Conservation (phyloP, 2,113 vertebrate species). For the Silurus glanis region DNA sequence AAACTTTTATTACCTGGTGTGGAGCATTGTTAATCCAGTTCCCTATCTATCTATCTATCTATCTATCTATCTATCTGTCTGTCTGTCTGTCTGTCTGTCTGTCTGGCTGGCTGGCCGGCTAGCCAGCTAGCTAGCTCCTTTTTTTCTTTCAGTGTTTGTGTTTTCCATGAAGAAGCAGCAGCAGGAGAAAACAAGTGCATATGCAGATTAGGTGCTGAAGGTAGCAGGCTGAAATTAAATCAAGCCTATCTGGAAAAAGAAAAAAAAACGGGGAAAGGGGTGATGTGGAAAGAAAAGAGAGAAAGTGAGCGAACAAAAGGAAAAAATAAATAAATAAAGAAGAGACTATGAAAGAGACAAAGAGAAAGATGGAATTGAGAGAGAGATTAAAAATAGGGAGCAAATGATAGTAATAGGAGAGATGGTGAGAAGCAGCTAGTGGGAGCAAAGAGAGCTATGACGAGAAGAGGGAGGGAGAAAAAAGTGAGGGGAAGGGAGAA, state of each 20-base stretch:
- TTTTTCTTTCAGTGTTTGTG: background rate
- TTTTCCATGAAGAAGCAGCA: constrained; percentile 17
- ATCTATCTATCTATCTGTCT: background rate
- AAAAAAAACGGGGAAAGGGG: constrained; percentile 10
- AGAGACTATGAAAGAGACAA: constrained; percentile 7
- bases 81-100: background rate
- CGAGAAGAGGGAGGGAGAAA: background rate
- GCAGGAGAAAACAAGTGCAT: constrained; percentile 9
- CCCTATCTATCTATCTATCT: background rate
- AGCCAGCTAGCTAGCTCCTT: no score
- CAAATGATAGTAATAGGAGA: constrained; percentile 12
- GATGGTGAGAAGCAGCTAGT: background rate
- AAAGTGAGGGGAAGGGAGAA: background rate
- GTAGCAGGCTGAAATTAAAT: constrained; percentile 46
- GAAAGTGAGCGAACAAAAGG: background rate
- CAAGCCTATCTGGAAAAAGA: constrained; percentile 2
- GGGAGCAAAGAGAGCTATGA: background rate
- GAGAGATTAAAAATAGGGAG: constrained; percentile 17
- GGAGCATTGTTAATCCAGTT: background rate
- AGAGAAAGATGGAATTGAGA: constrained; percentile 2
- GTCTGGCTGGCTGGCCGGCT: background rate
- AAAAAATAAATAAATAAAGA: background rate
- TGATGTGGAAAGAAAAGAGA: constrained; percentile 14
- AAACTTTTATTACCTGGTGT: constrained; percentile 12
- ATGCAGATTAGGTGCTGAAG: constrained; percentile 46